Base-by-base conservation (phyloP, 2,113 vertebrate genomes). In the Chaenocephalus aceratus region DNA sequence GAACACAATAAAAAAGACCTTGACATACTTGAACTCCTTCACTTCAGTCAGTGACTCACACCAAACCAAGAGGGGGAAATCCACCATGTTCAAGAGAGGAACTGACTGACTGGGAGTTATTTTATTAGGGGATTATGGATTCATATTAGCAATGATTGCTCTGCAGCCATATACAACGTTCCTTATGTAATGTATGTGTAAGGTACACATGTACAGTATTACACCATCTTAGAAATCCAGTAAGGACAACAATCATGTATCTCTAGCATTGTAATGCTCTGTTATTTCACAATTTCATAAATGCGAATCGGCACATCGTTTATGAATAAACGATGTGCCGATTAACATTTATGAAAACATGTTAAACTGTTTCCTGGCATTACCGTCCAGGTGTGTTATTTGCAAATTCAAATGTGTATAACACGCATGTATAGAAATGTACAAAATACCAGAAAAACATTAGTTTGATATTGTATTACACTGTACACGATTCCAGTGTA, bases 11-110 rank as follows among this genome's bases (percentile, higher is more conserved):
- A 63, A 53, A 9, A 45, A 54, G 59, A 73, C 48, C n/a, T 21
- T 45, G 36, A 54, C 46, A 68, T 64, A 73, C 52, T 45, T n/a
- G 54, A 82, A 80, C 77, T 26, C 11, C 16, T 46, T 76, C 62
- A 76, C 7, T 71, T 70, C 11, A 57, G 72, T 59, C 30, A 44
- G 64, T 7, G 66, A 51, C 48, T 63, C 10, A 11, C 16, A 12
- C 6, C 30, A 48, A 41, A 59, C 26, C 30, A 80, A 21, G 49
- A 18, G 14, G 9, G 60, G 45, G 44, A 46, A 70, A 21, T 65
- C 16, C 46, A 60, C n/a, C 12, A 16, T 45, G 75, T 70, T 41
- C 36, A 6, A 7, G 60, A 45, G 64, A 45, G 44, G 18, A 59
- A 44, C 1, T 8, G 21, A 58, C 9, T 67, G n/a, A 8, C 30